Evolutionary conservation across 2,797 vertebrate species (phyloP).

Genomic region (Chaenodraco wilsoni): DNA sequence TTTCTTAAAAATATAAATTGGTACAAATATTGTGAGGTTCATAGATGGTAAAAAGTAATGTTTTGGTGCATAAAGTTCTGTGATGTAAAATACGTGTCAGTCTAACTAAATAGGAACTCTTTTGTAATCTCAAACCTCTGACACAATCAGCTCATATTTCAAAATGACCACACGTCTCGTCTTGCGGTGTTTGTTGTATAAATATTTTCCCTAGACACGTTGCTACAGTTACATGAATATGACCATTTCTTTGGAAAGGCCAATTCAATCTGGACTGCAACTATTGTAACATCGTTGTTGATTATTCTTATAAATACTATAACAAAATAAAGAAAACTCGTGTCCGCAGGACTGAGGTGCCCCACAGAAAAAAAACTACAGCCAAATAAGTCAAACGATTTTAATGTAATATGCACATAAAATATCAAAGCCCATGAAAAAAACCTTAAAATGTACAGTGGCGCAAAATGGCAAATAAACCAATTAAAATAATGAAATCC

Average conservation of each 20-base stretch:
- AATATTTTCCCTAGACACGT: background rate
- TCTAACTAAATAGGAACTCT: background rate
- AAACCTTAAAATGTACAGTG: conserved; percentile 16
- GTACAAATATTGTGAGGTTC: background rate
- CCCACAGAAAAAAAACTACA: too few species aligned
- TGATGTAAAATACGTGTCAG: conserved; percentile 1
- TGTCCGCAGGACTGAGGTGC: background rate
- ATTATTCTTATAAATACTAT: background rate
- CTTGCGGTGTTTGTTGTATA: background rate
- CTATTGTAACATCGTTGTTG: background rate
- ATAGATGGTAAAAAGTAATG: background rate
- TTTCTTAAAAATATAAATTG: background rate
- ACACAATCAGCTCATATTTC: background rate
- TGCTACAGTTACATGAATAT: background rate
- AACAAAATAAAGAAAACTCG: background rate
- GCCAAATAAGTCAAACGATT: too few species aligned
- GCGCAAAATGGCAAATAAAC: conserved; percentile 25
- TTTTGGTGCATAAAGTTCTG: background rate
- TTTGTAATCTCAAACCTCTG: background rate
- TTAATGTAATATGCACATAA: too few species aligned
- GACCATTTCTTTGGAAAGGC: background rate
- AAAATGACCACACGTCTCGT: background rate
- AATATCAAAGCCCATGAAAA: too few species aligned
- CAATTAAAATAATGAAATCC: conserved; percentile 25
- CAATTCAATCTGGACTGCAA: background rate